phyloP scores from a whole-genome alignment of 2,888 invertebrate species.

The Drosophila borborema region DNA sequence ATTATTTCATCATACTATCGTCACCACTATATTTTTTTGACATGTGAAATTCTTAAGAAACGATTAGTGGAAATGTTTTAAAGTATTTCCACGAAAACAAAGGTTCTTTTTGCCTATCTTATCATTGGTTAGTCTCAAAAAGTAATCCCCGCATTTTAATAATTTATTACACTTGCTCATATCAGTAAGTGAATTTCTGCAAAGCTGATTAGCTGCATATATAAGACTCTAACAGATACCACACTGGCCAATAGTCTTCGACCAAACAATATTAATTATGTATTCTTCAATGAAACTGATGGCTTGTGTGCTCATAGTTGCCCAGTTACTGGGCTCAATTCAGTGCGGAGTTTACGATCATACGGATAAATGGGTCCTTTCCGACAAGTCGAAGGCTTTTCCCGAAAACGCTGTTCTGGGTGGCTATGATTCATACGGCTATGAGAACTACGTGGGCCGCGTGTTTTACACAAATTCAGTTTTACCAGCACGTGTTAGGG shows the following conservation, averaged over 20 bases:
- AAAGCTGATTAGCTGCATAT: neutral
- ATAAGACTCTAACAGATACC: neutral
- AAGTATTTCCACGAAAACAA: neutral
- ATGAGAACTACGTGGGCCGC: conserved; percentile 62
- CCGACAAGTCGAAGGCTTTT: conserved; percentile 20
- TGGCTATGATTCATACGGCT: conserved; percentile 53
- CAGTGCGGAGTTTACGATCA: conserved; percentile 40
- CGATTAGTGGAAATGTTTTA: neutral
- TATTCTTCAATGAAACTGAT: conserved; percentile 20
- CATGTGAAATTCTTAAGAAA: neutral
- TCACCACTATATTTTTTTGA: neutral
- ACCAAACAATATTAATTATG: conserved; percentile 39
- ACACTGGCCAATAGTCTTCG: neutral
- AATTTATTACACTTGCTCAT: conserved; percentile 6
- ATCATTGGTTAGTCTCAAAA: conserved; percentile 4
- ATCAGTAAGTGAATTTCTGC: conserved; percentile 12
- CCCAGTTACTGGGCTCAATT: conserved; percentile 42
- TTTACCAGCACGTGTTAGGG: conserved; percentile 55
- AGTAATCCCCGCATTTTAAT: neutral
- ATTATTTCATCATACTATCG: neutral
- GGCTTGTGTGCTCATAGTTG: conserved; percentile 25
- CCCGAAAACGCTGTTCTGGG: conserved; percentile 51
- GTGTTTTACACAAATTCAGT: neutral
- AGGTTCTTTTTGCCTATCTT: conserved; percentile 11
- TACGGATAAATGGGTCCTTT: conserved; percentile 42